Evolutionary conservation across 1,140 invertebrate genomes (phyloP), one percentile per base, ranked within the genome.

Genomic region (Condylostylus longicornis): DNA sequence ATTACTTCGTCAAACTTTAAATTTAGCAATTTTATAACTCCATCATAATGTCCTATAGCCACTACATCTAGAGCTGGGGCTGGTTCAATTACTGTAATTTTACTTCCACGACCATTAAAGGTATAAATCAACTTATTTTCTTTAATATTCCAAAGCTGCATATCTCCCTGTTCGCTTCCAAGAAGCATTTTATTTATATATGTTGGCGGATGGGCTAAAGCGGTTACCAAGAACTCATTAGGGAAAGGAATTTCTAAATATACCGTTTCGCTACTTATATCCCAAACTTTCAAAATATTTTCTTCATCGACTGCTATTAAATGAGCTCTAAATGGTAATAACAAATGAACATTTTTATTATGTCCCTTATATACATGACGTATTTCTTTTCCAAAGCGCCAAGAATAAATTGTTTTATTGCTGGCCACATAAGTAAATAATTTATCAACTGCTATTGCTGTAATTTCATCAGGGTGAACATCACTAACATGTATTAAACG

Each of bases 171-270:
- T 35, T 77, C 67, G 47, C 87, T 93, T 10, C 82, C 93, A 32
- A 98, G 61, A n/a, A 98, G 57, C 32, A 97, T 73, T 67, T 97
- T 98, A 57, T 98, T 96, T 2, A 91, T 58, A 54, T 97, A 98
- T 0, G 91, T 91, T 30, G 69, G 75, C 2, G 91, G 93, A 69
- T 98, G 93, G 32, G 81, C 64, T 2, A 94, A 42, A 1, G 79
- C 66, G 0, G 81, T 77, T 9, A 95, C 77, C 49, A 75, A 65
- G 55, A 95, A 94, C 12, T 60, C 58, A 0, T 70, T 57, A n/a
- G 69, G 64, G 53, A 91, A 90, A n/a, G 62, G 67, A 1, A 83
- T 53, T 46, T 83, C 76, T 17, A 77, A 47, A 46, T 74, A 66
- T 12, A 76, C 49, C 33, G 73, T 70, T 59, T 83, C 79, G 0